Base-by-base conservation (phyloP, 2,888 invertebrate species). In the Agrotis segetum region DNA sequence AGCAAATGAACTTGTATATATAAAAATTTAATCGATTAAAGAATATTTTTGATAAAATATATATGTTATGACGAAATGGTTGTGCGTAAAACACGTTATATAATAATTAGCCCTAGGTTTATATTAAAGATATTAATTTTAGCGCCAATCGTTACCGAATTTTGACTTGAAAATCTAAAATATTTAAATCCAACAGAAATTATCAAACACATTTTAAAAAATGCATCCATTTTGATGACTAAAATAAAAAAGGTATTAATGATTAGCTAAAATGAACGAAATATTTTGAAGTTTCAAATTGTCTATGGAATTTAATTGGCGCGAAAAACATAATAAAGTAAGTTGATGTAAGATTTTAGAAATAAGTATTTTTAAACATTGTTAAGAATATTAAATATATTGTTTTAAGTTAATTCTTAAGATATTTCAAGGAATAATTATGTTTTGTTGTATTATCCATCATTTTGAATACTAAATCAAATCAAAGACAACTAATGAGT, bases 11-110 rank as follows among this genome's bases (percentile, higher is more conserved):
- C 9, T 47, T 77, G 80, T 80, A 79, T 74, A 80, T 79, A 73
- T 78, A 50, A 67, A 63, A 61, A 60, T 55, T 55, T 55, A 67
- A 60, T 24, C 19, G 19, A 56, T 60, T 29, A 40, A 74, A 64
- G 0, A 56, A 61, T 80, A 77, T 80, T 77, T 77, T 77, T 77
- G 69, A 80, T 80, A 80, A 52, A 60, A 74, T 67, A 80, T 74
- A 44, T 77, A 71, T 77, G 34, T 34, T 34, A 34, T 63, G 21
- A 65, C 44, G 7, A 75, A 62, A 80, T 69, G 77, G 77, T 77
- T 77, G 77, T 77, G 77, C 80, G 77, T 61, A 60, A 61, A 46
- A 71, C 59, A 61, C 52, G 64, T 49, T 46, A 74, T 46, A 44
- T 61, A 58, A 24, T 62, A 47, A 21, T 40, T 63, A 52, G 16